phyloP scores from a whole-genome alignment of 2,797 vertebrate species.

The Phalloptychus januarius region DNA sequence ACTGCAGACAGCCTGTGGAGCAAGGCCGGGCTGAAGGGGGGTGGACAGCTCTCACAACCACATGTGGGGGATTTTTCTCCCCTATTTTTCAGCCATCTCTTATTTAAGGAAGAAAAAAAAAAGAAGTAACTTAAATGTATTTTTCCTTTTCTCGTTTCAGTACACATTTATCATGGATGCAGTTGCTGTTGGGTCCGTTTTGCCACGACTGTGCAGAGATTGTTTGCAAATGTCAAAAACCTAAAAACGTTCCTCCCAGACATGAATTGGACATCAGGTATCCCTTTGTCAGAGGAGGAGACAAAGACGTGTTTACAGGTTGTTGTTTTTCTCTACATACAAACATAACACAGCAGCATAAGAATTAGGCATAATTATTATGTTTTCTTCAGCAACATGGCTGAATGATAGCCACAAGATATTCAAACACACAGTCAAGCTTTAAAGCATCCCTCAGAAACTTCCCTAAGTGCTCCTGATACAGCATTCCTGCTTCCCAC shows the following conservation, averaged over 20 bases:
- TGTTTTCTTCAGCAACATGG: too few species aligned
- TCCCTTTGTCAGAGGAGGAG: constrained; percentile 6
- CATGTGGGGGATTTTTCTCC: not conserved
- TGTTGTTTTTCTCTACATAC: not conserved
- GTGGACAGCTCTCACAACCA: constrained; percentile 6
- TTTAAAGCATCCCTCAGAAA: constrained; percentile 4
- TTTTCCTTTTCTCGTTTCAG: constrained; percentile 1
- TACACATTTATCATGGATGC: constrained; percentile 1
- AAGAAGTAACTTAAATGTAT: not conserved
- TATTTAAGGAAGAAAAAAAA: not conserved
- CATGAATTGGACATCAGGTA: constrained; percentile 41
- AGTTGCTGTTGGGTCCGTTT: constrained; percentile 8
- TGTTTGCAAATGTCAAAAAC: constrained; percentile 38
- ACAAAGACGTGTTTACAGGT: constrained; percentile 4
- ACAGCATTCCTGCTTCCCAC: constrained; percentile 10
- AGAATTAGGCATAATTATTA: not conserved
- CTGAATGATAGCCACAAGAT: constrained; percentile 2
- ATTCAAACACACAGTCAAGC: constrained; percentile 10
- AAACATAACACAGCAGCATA: not conserved
- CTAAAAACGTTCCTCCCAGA: constrained; percentile 25
- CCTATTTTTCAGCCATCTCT: not conserved
- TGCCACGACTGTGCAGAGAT: not conserved
- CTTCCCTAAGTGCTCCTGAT: constrained; percentile 14
- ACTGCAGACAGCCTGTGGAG: constrained; percentile 33
- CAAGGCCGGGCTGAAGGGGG: constrained; percentile 6